Conservation (phyloP, 1,140 invertebrate genomes). For the Eufriesea mexicana region DNA sequence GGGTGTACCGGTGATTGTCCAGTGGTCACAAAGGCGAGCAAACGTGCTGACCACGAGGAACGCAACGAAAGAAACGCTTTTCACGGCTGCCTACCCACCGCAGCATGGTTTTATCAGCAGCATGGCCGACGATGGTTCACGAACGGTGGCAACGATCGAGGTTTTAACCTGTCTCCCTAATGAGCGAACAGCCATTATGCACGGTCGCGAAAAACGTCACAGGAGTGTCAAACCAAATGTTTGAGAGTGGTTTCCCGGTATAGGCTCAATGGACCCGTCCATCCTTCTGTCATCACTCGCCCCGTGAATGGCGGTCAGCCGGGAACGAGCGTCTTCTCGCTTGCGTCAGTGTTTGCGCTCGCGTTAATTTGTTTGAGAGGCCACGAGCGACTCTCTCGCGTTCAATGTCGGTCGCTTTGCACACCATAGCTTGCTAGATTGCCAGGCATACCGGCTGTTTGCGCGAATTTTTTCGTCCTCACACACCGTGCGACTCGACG, state of each 20-base stretch:
- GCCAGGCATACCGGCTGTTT: not conserved
- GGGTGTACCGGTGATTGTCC: not conserved
- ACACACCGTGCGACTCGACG: not conserved
- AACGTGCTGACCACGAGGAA: not conserved
- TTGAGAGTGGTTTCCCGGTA: conserved; percentile 42
- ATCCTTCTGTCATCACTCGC: conserved; percentile 27
- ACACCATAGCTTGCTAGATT: not conserved
- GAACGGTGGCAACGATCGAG: conserved; percentile 36
- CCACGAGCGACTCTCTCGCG: not conserved
- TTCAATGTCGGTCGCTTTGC: conserved; percentile 17
- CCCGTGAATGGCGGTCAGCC: conserved; percentile 12
- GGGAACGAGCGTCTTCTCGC: not conserved
- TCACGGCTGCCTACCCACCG: not conserved
- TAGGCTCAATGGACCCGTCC: conserved; percentile 35
- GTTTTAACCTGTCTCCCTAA: conserved; percentile 33
- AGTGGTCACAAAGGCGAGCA: not conserved
- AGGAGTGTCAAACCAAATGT: conserved; percentile 44
- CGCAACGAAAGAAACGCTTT: conserved; percentile 5
- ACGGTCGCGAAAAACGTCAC: conserved; percentile 32
- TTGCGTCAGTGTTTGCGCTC: conserved; percentile 39
- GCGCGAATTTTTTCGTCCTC: conserved; percentile 14
- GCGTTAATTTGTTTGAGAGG: conserved; percentile 41
- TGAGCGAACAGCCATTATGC: conserved; percentile 32
- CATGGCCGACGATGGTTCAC: not conserved
- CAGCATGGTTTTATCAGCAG: not conserved